Base-by-base conservation (phyloP, 2,113 vertebrate species). In the Salvelinus alpinus region DNA sequence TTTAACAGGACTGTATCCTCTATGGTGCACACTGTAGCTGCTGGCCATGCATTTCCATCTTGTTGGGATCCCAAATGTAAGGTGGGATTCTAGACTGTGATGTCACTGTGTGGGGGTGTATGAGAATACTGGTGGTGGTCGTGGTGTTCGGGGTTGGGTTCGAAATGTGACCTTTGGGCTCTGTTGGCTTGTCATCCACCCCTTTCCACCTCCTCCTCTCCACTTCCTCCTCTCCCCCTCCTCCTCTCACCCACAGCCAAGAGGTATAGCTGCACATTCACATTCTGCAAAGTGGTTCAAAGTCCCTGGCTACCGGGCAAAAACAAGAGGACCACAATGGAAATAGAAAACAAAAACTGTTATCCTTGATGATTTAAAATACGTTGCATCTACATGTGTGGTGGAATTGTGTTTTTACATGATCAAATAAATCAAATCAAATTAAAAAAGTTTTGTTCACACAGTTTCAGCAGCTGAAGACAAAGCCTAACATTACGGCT, bases 91-190 rank as follows among this genome's bases (percentile, higher is more conserved):
- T 48, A 78, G 67, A 64, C 76, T 68, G 38, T 76, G 74, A 77
- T 74, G 77, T 76, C 59, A 38, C n/a, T 51, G 51, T 59, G 78
- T 4, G 83, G 78, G 75, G 80, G 85, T 71, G 27, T 62, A 75
- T 14, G 44, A 34, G 13, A 16, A 6, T 66, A n/a, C 48, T 80
- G 80, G 82, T 59, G 75, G 72, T 72, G 44, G 72, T 65, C 75
- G 60, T 81, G 76, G 70, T 82, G 79, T 84, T 84, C 77, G 25
- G 47, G 77, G 25, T 34, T 27, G 59, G 54, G 78, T 24, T 34
- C 24, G 47, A 44, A 77, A 29, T 66, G 13, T 84, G 78, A 89
- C 81, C 76, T 85, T 51, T 48, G 29, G 12, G 29, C 9, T 69
- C n/a, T 44, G 20, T 48, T 12, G 13, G 24, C 34, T 18, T 38